A percentile compares a stretch with the other conserved stretches of the same genome.
Evolutionary conservation across 2,797 vertebrate genomes (phyloP).

Genomic region (Myotis vivesi): DNA sequence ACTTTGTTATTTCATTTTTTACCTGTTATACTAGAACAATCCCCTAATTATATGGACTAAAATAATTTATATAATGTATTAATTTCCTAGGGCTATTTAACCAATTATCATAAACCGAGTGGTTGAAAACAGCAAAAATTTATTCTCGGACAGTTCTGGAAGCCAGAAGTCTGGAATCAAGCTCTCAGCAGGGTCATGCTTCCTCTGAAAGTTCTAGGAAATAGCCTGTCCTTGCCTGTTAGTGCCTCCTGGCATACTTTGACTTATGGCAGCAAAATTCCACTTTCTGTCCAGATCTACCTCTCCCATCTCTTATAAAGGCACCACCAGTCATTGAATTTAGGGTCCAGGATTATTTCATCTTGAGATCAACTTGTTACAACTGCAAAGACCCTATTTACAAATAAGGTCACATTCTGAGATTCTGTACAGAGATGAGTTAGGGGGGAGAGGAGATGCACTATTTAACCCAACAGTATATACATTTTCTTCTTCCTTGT

Average conservation of each 20-base stretch:
- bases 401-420: not conserved
- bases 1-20: not conserved
- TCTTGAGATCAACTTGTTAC: not conserved
- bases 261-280: not conserved
- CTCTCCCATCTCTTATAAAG: not conserved
- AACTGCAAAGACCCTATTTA: not conserved
- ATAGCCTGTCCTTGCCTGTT: not conserved
- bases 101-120: not conserved
- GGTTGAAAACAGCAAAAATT: not conserved
- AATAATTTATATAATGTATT: not conserved
- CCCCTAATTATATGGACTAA: not conserved
- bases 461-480: not conserved
- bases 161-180: not conserved
- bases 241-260: not conserved
- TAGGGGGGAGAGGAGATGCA: not conserved
- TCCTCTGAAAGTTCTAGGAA: not conserved
- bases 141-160: not conserved
- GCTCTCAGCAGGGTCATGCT: fast-evolving
- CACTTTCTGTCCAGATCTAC: not conserved
- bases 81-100: not conserved
- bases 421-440: not conserved
- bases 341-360: not conserved
- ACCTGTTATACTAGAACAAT: not conserved
- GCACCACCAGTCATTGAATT: not conserved
- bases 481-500: not conserved